Evolutionary conservation across 2,888 invertebrate species (phyloP), one percentile per base, ranked within the genome.

Genomic region (Hydraecia micacea): DNA sequence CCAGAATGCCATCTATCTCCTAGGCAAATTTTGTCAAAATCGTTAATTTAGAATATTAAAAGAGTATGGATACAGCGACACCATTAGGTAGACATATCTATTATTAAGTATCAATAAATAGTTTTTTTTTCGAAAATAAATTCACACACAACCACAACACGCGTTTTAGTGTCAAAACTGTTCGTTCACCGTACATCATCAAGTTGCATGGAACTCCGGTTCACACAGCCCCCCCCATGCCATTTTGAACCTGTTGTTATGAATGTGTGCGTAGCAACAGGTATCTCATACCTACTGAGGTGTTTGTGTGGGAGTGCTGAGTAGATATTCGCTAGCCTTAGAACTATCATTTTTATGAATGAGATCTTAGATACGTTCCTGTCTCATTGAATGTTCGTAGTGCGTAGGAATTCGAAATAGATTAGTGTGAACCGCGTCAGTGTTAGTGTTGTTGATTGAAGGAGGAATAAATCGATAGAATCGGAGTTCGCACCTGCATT

Each of bases 161-260:
- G 62, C 13, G 11, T 67, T 65, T 32, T 70, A 79, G 91, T 93
- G 93, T 93, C 93, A 94, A 94, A 87, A 87, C 77, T 7, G 49
- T 74, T 86, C n/a, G 6, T 69, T 80, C 82, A 82, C 46, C 42
- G 80, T 89, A 88, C 60, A 32, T 32, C 32, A 87, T 8, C 80
- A 82, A 82, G 79, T 86, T 87, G 87, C 89, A 87, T 83, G 85
- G 77, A 86, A 85, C 91, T 91, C 90, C 89, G 91, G 93, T 94
- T 94, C 95, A 94, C 95, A 94, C 94, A 93, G 90, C 90, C 90
- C 90, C 91, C 90, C 90, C 91, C 92, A 87, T 73, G 79, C 79
- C 89, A 91, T 91, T 92, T 91, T 89, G 89, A 94, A 94, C 94
- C 94, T 94, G 95, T 94, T 92, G 89, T 76, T 80, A 81, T 72